Evolutionary conservation across 1,140 invertebrate species (phyloP).

Genomic region (Heliconius congener): DNA sequence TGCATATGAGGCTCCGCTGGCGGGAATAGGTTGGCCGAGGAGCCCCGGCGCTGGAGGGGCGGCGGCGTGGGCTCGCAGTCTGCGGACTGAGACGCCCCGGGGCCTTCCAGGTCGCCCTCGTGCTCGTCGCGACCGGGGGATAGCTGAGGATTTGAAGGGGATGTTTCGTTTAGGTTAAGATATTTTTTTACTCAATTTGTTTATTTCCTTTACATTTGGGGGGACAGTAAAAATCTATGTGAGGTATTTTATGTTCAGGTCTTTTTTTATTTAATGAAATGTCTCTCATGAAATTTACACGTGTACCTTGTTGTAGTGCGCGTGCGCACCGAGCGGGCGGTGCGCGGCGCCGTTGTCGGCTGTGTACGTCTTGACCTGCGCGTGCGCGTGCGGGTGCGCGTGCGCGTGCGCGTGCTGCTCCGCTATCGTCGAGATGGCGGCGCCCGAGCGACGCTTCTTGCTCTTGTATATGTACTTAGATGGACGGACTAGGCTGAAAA

Average conservation of each 20-base stretch:
- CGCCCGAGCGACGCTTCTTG: conserved; percentile 66
- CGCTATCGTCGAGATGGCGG: conserved; percentile 73
- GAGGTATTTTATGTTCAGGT: no score
- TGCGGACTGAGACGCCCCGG: conserved; percentile 92
- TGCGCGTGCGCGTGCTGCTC: conserved; percentile 60
- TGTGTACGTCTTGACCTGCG: conserved; percentile 95
- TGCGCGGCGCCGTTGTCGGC: conserved; percentile 94
- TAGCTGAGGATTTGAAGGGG: conserved; percentile 79
- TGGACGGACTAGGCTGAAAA: conserved; percentile 71
- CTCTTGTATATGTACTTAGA: conserved; percentile 74
- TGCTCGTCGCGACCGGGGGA: conserved; percentile 90
- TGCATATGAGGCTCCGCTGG: conserved; percentile 70
- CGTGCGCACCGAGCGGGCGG: conserved; percentile 86
- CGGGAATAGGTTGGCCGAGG: conserved; percentile 95
- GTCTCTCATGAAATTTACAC: no score
- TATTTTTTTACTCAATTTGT: no score
- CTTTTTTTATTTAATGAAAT: no score
- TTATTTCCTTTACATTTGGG: no score
- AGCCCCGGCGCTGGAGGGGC: conserved; percentile 93
- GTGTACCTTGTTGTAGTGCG: conserved; percentile 94
- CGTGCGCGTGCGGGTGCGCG: conserved; percentile 72
- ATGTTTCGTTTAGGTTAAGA: no score
- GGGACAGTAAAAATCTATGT: no score
- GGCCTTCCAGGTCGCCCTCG: conserved; percentile 88
- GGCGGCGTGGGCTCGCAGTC: conserved; percentile 96